Conservation (phyloP, 2,888 invertebrate genomes). For the Epirrhoe alternata region DNA sequence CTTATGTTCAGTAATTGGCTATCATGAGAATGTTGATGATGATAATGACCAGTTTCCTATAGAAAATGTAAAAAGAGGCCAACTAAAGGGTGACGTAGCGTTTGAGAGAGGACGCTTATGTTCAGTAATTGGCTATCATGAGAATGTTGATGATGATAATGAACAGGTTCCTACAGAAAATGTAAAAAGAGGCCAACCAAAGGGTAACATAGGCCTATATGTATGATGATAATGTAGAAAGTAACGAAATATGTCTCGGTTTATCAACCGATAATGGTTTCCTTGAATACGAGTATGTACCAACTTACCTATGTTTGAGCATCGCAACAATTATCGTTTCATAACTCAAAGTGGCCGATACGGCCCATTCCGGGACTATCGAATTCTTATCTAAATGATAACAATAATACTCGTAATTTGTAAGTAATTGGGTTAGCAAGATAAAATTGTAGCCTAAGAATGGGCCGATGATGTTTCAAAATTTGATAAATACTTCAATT, state of each 20-base stretch:
- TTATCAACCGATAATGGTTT: constrained; percentile 41
- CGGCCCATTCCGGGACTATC: constrained; percentile 56
- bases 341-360: constrained; percentile 44
- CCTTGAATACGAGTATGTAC: constrained; percentile 38
- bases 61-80: too few species aligned
- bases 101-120: too few species aligned
- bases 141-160: too few species aligned
- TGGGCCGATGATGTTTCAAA: constrained; percentile 4
- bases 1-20: too few species aligned
- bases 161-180: too few species aligned
- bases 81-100: too few species aligned
- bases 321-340: constrained; percentile 34
- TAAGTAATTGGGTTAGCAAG: constrained; percentile 72
- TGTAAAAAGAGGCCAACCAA: too few species aligned
- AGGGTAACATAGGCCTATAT: too few species aligned
- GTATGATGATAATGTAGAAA: background rate
- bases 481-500: constrained; percentile 10
- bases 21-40: too few species aligned
- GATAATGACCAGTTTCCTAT: too few species aligned
- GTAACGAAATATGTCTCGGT: background rate
- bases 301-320: constrained; percentile 30
- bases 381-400: constrained; percentile 25
- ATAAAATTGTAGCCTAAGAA: constrained; percentile 43
- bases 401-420: constrained; percentile 64
- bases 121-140: too few species aligned